Percentiles rank a stretch among this genome's conserved stretches.
These are phyloP conservation scores for Ptychadena robeensis DNA, from an alignment of 2,797 vertebrate species.

Conservation along the genomic window DNA sequence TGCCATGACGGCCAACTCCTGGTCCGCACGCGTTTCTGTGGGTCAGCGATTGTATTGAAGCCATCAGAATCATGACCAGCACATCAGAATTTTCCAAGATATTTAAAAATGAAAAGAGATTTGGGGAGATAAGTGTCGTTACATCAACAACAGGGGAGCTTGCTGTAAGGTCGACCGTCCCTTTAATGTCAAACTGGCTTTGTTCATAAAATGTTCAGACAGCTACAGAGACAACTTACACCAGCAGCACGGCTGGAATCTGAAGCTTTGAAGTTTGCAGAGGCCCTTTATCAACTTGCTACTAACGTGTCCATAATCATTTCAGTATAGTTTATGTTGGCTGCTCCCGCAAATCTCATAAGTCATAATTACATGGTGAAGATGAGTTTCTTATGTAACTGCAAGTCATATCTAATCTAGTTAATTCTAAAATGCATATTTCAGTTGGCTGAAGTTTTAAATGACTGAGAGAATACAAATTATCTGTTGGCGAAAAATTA, in stretches of 20 bases:
- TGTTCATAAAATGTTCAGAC: conserved; percentile 11
- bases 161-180: neutral
- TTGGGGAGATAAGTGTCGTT: neutral
- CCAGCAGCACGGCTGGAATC: conserved; percentile 20
- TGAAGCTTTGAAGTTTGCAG: conserved; percentile 34
- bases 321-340: conserved; percentile 43
- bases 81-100: neutral
- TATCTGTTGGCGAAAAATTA: conserved; percentile 43
- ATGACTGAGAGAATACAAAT: conserved; percentile 44
- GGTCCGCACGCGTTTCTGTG: too few relatives aligned
- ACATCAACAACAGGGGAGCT: neutral
- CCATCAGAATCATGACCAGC: neutral
- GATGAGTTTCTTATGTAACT: conserved; percentile 54
- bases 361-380: conserved; percentile 48
- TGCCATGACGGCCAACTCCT: neutral
- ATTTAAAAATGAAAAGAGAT: too few relatives aligned
- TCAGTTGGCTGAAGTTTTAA: conserved; percentile 10
- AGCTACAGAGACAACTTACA: conserved; percentile 6
- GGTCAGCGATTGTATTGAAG: neutral
- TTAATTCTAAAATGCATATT: conserved; percentile 1
- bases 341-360: conserved; percentile 25
- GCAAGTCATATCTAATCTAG: conserved; percentile 49
- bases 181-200: neutral
- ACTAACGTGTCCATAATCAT: conserved; percentile 35
- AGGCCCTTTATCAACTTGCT: conserved; percentile 43